These are phyloP conservation scores for Dicyrtomina minuta DNA, from an alignment of 2,888 invertebrate species.

Conservation along the genomic window DNA sequence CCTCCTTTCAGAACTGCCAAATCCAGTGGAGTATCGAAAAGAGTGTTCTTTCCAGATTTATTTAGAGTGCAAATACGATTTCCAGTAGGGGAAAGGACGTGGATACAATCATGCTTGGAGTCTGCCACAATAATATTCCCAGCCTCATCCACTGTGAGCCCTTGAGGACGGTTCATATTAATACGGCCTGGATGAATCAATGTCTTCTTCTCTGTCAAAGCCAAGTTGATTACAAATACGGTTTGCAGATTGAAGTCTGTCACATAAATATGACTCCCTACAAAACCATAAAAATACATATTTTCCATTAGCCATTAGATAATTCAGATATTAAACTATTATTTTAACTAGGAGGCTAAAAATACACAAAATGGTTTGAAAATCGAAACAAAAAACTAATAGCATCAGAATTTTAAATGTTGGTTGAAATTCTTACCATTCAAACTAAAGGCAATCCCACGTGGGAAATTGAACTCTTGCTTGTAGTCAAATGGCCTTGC, in stretches of 20 bases:
- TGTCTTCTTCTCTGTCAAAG: not conserved
- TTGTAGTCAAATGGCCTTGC: not conserved
- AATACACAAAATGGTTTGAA: no score
- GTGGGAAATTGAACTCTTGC: conserved; percentile 28
- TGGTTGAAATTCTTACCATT: conserved; percentile 24
- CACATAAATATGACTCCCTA: conserved; percentile 36
- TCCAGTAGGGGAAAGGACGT: conserved; percentile 31
- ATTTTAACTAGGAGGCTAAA: no score
- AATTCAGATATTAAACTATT: no score
- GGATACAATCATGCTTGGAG: conserved; percentile 15
- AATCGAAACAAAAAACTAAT: no score
- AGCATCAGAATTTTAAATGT: no score
- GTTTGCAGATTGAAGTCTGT: conserved; percentile 40
- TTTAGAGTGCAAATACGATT: no score
- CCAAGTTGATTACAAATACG: conserved; percentile 29
- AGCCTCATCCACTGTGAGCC: conserved; percentile 32
- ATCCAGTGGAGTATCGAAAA: no score
- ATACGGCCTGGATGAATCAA: no score
- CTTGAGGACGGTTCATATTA: conserved; percentile 29
- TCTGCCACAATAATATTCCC: conserved; percentile 39
- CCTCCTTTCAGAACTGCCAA: no score
- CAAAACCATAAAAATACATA: no score
- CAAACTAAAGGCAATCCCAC: conserved; percentile 40
- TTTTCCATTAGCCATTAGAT: no score
- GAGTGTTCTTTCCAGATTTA: no score